Conservation (phyloP, 2,113 vertebrate species). For the Corythaixoides concolor region DNA sequence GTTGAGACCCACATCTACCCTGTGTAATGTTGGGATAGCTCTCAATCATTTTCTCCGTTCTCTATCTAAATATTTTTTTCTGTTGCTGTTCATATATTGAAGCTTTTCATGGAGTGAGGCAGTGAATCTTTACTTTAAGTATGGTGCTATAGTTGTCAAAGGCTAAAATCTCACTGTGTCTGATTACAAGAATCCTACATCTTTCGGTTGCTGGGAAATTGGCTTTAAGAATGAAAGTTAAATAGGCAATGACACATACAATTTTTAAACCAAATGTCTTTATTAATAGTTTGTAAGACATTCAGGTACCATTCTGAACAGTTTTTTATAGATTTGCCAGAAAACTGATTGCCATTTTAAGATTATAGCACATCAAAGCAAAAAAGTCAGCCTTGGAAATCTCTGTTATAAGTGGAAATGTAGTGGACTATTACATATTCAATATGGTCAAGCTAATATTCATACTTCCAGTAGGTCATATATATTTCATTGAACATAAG, state of each 20-base stretch:
- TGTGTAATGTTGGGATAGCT: not conserved
- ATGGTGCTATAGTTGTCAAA: not conserved
- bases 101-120: not conserved
- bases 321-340: not conserved
- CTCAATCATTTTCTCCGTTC: not conserved
- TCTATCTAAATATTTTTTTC: not conserved
- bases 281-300: not conserved
- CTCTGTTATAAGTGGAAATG: not conserved
- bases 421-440: not conserved
- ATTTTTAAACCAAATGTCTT: not conserved
- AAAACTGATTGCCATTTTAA: not conserved
- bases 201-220: not conserved
- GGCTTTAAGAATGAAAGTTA: not conserved
- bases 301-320: not conserved
- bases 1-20: not conserved
- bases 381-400: not conserved
- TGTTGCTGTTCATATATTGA: not conserved
- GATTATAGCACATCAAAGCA: not conserved
- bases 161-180: not conserved
- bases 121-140: not conserved
- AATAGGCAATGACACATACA: not conserved
- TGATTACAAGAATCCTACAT: not conserved
- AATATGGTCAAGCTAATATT: not conserved
- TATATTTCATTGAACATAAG: not conserved
- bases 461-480: not conserved